A percentile compares a stretch with the other conserved stretches of the same genome.
These are phyloP conservation scores for Cuniculus paca DNA, from an alignment of 2,797 vertebrate genomes.

Conservation along the genomic window DNA sequence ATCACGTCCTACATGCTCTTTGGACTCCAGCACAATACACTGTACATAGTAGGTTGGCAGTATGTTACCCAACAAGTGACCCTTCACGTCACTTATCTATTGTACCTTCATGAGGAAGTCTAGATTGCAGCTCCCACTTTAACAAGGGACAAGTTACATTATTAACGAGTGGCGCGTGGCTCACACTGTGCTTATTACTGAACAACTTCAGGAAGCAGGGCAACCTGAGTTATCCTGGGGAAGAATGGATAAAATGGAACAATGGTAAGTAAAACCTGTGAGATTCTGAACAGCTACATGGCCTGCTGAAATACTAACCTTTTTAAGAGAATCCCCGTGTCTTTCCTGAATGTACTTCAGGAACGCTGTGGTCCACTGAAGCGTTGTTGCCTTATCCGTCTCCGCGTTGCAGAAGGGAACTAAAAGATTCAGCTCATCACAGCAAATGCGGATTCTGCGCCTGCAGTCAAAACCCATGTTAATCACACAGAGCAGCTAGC, in stretches of 20 bases:
- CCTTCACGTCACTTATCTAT: fast-evolving
- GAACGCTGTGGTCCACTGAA: slow-evolving; percentile 95
- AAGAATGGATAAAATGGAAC: neutral
- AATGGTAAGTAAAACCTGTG: neutral
- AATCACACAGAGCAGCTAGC: neutral
- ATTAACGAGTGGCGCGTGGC: neutral
- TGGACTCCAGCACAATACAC: neutral
- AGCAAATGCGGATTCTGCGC: slow-evolving; percentile 94
- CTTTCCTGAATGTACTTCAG: slow-evolving; percentile 93
- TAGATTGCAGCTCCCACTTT: neutral
- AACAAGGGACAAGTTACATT: neutral
- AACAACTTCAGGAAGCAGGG: neutral
- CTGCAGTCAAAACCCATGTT: slow-evolving; percentile 85
- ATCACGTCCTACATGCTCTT: neutral
- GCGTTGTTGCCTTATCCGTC: slow-evolving; percentile 96
- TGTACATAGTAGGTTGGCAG: fast-evolving
- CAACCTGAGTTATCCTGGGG: neutral
- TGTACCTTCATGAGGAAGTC: neutral
- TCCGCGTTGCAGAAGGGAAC: slow-evolving; percentile 94
- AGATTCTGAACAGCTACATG: neutral
- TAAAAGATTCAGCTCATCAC: slow-evolving; percentile 95
- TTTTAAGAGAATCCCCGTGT: slow-evolving; percentile 93
- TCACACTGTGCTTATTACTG: neutral
- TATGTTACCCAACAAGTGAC: neutral
- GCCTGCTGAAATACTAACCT: slow-evolving; percentile 87